Base-by-base conservation (phyloP, 2,888 invertebrate species). In the Zaprionus lineosus region DNA sequence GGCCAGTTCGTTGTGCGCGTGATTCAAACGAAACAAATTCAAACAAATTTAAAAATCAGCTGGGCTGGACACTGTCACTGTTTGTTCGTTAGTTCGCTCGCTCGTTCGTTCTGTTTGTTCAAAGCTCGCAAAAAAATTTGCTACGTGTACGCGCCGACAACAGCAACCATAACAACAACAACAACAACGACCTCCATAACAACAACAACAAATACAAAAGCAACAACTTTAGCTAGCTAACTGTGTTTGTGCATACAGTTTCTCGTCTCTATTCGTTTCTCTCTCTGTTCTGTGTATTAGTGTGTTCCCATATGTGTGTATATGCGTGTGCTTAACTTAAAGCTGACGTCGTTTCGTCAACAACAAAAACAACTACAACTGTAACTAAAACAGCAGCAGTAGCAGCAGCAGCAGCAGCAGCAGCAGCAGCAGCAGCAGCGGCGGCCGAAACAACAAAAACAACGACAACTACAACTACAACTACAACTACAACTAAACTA, bases 41-140 rank as follows among this genome's bases (percentile, higher is more conserved):
- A 53, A 62, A 68, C 52, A 57, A 58, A 53, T 11, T 58, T 62
- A 70, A 16, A 58, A 70, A 70, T 68, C 68, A 68, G 68, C 68
- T 68, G 68, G 48, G 48, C 68, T 68, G 70, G 50, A 68, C 52
- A 65, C 47, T 71, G 70, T 69, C 56, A 53, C 44, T 61, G 57
- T 51, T 63, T 56, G 69, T 59, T 52, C 40, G 59, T 74, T 83
- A 69, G 84, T 84, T 87, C 83, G 44, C 82, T 76, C 82, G 86
- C 75, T 79, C 78, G 81, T 83, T 85, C 39, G 31, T 31, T 31
- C 31, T 81, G 87, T 81, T 73, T 72, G 59, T 67, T 60, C 50
- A 74, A 62, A 65, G 69, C 68, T 77, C 66, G 74, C 71, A 65
- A 72, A 60, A 47, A 24, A 24, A 59, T 67, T 61, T 66, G 72